phyloP scores from a whole-genome alignment of 2,113 vertebrate genomes.

The Pipa parva region DNA sequence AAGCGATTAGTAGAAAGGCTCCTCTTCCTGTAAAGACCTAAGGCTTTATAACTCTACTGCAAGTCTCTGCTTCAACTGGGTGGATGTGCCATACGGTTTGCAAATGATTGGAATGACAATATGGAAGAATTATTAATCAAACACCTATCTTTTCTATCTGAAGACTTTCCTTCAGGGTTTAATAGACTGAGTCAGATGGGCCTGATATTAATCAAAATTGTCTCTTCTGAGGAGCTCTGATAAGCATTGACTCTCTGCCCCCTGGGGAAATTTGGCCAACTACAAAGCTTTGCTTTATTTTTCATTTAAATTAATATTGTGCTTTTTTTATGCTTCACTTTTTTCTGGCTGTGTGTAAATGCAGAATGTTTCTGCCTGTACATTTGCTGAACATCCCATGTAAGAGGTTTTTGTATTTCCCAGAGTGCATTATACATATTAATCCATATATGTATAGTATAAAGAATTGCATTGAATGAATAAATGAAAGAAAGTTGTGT shows the following conservation, averaged over 20 bases:
- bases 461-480: slow-evolving; percentile 46
- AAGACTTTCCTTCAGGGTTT: slow-evolving; percentile 74
- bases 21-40: slow-evolving; percentile 50
- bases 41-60: slow-evolving; percentile 49
- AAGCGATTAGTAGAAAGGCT: not conserved
- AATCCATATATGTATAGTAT: not conserved
- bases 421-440: not conserved
- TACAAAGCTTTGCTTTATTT: slow-evolving; percentile 67
- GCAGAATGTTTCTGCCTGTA: slow-evolving; percentile 46
- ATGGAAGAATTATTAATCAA: slow-evolving; percentile 76
- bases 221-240: slow-evolving; percentile 72
- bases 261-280: slow-evolving; percentile 63
- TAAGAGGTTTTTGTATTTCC: slow-evolving; percentile 32
- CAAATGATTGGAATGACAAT: slow-evolving; percentile 66
- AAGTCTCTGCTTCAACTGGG: slow-evolving; percentile 12
- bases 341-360: slow-evolving; percentile 44
- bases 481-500: slow-evolving; percentile 65
- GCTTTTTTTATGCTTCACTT: slow-evolving; percentile 18
- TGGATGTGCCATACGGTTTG: slow-evolving; percentile 52
- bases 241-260: slow-evolving; percentile 69
- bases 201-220: slow-evolving; percentile 76
- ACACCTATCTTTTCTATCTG: slow-evolving; percentile 69
- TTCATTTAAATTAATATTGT: slow-evolving; percentile 60
- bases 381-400: slow-evolving; percentile 45
- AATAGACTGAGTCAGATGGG: slow-evolving; percentile 73